Conservation (phyloP, 2,797 vertebrate species). For the Odontamblyopus lacepedii region DNA sequence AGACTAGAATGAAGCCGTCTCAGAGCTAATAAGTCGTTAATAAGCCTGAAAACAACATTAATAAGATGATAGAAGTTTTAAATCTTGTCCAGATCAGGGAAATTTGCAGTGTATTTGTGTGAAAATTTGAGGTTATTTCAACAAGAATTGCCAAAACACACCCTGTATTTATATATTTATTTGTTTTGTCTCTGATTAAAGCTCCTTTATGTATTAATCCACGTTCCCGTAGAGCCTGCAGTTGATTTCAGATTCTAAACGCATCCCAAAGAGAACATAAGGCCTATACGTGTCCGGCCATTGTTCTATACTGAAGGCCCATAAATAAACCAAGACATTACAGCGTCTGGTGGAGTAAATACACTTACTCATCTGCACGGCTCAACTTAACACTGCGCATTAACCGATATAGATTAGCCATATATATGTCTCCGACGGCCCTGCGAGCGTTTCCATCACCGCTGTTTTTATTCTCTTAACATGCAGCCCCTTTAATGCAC, state of each 20-base stretch:
- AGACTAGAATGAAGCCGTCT: too few species aligned
- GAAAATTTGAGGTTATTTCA: too few species aligned
- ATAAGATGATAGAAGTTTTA: too few species aligned
- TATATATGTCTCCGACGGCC: background rate
- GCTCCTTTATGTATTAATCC: too few species aligned
- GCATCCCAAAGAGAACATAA: too few species aligned
- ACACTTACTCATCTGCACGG: background rate
- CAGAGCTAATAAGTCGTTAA: too few species aligned
- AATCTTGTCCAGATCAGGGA: too few species aligned
- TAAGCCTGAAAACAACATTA: too few species aligned
- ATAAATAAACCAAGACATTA: slow-evolving; percentile 1
- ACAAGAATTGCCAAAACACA: too few species aligned
- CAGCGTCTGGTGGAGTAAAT: background rate
- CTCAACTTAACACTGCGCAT: slow-evolving; percentile 6
- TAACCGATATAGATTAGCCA: slow-evolving; percentile 13
- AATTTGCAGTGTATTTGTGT: too few species aligned
- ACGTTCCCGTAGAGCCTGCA: background rate
- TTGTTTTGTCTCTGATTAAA: background rate
- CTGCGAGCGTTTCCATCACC: background rate
- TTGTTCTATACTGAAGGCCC: background rate
- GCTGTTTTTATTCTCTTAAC: background rate
- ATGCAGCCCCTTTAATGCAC: background rate
- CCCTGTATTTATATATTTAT: too few species aligned
- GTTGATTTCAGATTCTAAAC: background rate
- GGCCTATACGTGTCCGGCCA: background rate